A percentile compares a stretch with the other conserved stretches of the same genome.
Conservation (phyloP, 92 coral and sea anemone genomes). For the Epizoanthus illoricatus region DNA sequence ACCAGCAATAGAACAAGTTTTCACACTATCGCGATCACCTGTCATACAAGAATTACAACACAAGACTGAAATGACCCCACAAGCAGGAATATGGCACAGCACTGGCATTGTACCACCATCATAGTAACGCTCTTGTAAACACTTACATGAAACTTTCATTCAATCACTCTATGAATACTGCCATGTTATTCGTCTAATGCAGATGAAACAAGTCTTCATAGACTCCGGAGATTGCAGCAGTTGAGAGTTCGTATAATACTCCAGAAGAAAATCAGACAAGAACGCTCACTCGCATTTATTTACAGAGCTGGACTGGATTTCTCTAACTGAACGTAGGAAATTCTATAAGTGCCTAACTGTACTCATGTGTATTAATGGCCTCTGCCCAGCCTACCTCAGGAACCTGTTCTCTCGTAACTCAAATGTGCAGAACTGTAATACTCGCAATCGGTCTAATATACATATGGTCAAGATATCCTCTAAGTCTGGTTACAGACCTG, state of each 20-base stretch:
- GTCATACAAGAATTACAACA: too few relatives aligned
- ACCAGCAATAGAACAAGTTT: too few relatives aligned
- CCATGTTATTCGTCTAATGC: not conserved
- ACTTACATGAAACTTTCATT: not conserved
- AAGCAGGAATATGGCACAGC: too few relatives aligned
- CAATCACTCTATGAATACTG: not conserved
- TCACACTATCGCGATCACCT: too few relatives aligned
- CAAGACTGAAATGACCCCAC: too few relatives aligned
- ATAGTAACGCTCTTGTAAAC: too few relatives aligned
- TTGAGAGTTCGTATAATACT: not conserved
- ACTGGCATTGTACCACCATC: too few relatives aligned
- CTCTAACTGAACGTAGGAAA: not conserved
- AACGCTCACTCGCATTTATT: not conserved
- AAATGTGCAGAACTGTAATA: not conserved
- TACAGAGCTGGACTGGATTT: not conserved
- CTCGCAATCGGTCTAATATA: not conserved
- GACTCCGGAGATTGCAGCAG: not conserved
- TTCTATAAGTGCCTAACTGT: not conserved
- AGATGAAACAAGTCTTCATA: not conserved
- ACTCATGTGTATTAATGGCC: not conserved
- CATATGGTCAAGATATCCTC: not conserved
- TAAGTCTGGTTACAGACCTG: not conserved
- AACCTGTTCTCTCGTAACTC: not conserved
- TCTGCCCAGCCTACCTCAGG: not conserved
- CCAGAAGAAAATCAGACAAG: not conserved